These are phyloP conservation scores for Danaus chrysippus DNA, from an alignment of 2,888 invertebrate genomes.

Conservation along the genomic window DNA sequence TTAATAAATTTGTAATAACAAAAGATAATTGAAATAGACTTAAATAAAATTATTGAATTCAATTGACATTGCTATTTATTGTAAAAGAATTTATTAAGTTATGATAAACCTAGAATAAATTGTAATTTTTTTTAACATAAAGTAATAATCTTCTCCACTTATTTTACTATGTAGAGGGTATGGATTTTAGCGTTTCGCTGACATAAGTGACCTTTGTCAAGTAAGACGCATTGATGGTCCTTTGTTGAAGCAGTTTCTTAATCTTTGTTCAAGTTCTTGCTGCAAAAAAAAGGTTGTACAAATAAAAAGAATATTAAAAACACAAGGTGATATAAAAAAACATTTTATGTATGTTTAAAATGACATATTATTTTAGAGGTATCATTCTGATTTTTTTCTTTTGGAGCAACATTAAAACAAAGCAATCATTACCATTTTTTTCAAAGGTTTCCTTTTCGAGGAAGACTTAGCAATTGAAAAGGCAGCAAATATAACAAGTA, in stretches of 20 bases:
- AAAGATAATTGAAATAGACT: too few relatives aligned
- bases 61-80: too few relatives aligned
- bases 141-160: too few relatives aligned
- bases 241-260: constrained; percentile 53
- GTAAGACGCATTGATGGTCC: constrained; percentile 52
- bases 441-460: constrained; percentile 8
- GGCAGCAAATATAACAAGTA: background rate
- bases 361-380: too few relatives aligned
- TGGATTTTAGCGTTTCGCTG: too few relatives aligned
- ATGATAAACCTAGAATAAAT: too few relatives aligned
- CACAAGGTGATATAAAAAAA: background rate
- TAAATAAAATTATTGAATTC: too few relatives aligned
- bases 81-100: too few relatives aligned
- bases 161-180: too few relatives aligned
- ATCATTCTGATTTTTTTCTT: too few relatives aligned
- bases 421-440: constrained; percentile 5
- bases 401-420: background rate
- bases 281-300: constrained; percentile 35
- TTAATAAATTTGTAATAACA: too few relatives aligned
- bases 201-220: constrained; percentile 43
- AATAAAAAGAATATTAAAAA: background rate
- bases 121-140: too few relatives aligned
- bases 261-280: constrained; percentile 52
- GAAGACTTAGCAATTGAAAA: constrained; percentile 1
- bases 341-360: background rate